Evolutionary conservation across 2,113 vertebrate genomes (phyloP).

Genomic region (Rhipidura dahli): DNA sequence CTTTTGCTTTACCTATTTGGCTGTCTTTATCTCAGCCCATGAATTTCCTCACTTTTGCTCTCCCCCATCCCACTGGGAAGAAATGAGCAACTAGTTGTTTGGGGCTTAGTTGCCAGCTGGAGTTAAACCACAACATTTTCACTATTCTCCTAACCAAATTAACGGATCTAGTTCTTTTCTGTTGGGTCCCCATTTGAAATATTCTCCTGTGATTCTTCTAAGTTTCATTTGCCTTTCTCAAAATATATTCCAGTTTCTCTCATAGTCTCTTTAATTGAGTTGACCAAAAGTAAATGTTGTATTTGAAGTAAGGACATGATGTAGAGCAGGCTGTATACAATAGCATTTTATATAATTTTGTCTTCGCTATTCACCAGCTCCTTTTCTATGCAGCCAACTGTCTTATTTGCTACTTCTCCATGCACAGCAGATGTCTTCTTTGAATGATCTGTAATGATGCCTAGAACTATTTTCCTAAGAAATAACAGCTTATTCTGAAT

Average conservation of each 20-base stretch:
- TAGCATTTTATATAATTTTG: background rate
- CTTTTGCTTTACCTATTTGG: background rate
- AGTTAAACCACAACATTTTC: background rate
- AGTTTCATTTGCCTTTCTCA: background rate
- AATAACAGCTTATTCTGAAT: conserved; percentile 37
- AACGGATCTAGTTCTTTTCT: background rate
- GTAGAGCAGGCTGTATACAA: background rate
- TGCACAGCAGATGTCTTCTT: background rate
- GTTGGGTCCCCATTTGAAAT: background rate
- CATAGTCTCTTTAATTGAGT: background rate
- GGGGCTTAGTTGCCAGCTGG: background rate
- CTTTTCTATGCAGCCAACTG: background rate
- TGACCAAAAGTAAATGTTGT: background rate
- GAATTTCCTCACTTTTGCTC: background rate
- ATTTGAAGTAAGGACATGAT: background rate
- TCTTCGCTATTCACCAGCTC: background rate
- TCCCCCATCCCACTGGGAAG: background rate
- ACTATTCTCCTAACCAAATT: background rate
- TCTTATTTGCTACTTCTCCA: background rate
- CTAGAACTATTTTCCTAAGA: background rate
- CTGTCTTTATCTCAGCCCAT: background rate
- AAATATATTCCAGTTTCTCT: background rate
- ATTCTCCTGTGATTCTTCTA: background rate
- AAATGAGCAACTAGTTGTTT: background rate
- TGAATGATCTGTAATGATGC: conserved; percentile 16